Percentiles rank a stretch among this genome's conserved stretches.
Conservation (phyloP, 2,888 invertebrate species). For the Plutella xylostella region DNA sequence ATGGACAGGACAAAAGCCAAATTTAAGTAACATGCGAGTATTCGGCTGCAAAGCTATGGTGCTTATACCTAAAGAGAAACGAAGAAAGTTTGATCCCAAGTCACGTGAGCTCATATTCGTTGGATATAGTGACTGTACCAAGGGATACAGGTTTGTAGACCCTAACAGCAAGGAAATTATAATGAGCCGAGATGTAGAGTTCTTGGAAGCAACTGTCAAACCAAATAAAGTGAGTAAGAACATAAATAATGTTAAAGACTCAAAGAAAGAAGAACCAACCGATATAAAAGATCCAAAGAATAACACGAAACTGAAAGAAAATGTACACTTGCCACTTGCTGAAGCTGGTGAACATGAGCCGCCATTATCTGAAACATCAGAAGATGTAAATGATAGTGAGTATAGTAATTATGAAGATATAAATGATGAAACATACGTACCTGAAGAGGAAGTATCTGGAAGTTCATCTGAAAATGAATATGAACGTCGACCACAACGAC, state of each 20-base stretch:
- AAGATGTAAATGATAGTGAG: not conserved
- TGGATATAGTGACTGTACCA: conserved; percentile 29
- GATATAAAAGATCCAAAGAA: not conserved
- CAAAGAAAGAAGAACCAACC: not conserved
- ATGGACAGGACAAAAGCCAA: conserved; percentile 28
- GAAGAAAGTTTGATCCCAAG: conserved; percentile 30
- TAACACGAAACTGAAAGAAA: not conserved
- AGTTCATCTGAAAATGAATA: not conserved
- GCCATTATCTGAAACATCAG: not conserved
- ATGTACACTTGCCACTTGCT: not conserved
- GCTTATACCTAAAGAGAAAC: conserved; percentile 30
- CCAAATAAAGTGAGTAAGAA: too few species aligned
- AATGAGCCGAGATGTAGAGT: conserved; percentile 17
- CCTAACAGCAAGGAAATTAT: conserved; percentile 7
- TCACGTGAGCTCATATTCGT: conserved; percentile 26
- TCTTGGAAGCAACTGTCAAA: conserved; percentile 12
- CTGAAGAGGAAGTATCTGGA: not conserved
- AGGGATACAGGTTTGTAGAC: conserved; percentile 20
- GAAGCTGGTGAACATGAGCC: not conserved
- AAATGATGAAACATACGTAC: conserved; percentile 2
- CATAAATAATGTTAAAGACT: not conserved
- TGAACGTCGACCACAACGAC: not conserved
- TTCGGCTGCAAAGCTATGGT: conserved; percentile 33
- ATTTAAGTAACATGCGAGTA: conserved; percentile 26
- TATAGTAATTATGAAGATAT: not conserved